Conservation (phyloP, 2,888 invertebrate genomes). For the Thymelicus lineola region DNA sequence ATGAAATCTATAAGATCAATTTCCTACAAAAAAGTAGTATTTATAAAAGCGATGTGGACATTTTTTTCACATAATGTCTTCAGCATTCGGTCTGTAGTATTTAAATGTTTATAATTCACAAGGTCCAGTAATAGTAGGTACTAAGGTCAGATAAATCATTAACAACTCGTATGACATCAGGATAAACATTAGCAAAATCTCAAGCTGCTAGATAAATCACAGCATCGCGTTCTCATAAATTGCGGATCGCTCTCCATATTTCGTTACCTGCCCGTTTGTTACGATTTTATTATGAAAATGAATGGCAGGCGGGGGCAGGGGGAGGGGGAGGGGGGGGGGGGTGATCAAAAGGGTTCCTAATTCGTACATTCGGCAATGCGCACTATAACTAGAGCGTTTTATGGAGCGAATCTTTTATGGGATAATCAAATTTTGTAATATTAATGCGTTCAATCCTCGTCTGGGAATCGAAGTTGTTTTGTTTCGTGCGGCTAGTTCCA, state of each 20-base stretch:
- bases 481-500: conserved; percentile 42
- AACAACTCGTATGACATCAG: background rate
- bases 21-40: too few relatives aligned
- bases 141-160: too few relatives aligned
- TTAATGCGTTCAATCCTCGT: conserved; percentile 78
- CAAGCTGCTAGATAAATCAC: conserved; percentile 75
- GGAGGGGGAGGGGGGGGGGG: conserved; percentile 51
- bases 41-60: too few relatives aligned
- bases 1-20: too few relatives aligned
- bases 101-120: too few relatives aligned
- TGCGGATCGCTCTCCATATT: conserved; percentile 80
- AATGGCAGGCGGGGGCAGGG: conserved; percentile 70
- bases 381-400: conserved; percentile 82
- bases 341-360: conserved; percentile 83
- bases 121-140: too few relatives aligned
- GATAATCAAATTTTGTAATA: conserved; percentile 85
- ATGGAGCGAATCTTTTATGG: conserved; percentile 83
- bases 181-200: conserved; percentile 53
- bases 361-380: conserved; percentile 79
- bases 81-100: too few relatives aligned
- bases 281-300: conserved; percentile 85
- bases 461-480: conserved; percentile 68
- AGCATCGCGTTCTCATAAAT: conserved; percentile 77
- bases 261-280: conserved; percentile 84
- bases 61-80: too few relatives aligned